Evolutionary conservation across 1,140 invertebrate genomes (phyloP).

Genomic region (Philaenus spumarius): DNA sequence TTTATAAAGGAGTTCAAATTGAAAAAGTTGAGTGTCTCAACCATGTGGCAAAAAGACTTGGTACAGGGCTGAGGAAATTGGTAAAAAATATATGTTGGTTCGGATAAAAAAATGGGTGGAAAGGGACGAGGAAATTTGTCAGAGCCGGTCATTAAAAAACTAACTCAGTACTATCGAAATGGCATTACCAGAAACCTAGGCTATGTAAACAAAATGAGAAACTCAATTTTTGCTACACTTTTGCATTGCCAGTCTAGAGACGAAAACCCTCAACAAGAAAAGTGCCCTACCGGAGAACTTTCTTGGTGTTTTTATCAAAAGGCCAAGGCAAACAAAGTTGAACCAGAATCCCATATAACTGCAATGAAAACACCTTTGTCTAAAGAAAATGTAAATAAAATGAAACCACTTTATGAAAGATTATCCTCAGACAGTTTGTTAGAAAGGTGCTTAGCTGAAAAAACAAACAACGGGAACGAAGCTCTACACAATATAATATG

Average conservation of each 20-base stretch:
- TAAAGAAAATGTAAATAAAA: conserved; percentile 7
- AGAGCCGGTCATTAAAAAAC: conserved; percentile 12
- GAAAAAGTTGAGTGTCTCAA: conserved; percentile 32
- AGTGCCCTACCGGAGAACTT: conserved; percentile 8
- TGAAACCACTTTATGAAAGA: conserved; percentile 1
- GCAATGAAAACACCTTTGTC: neutral
- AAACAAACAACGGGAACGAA: conserved; percentile 2
- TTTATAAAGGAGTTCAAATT: conserved; percentile 23
- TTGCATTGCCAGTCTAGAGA: conserved; percentile 9
- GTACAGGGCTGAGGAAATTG: conserved; percentile 19
- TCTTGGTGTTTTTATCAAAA: conserved; percentile 17
- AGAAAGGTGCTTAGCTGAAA: neutral
- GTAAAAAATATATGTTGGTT: conserved; percentile 15
- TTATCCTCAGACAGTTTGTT: neutral
- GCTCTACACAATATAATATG: conserved; percentile 2
- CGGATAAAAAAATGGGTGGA: conserved; percentile 15
- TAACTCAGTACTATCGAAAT: conserved; percentile 13
- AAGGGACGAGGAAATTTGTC: conserved; percentile 13
- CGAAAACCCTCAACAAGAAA: conserved; percentile 8
- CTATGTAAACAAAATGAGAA: conserved; percentile 11
- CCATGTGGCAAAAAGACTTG: conserved; percentile 29
- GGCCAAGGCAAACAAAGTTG: neutral
- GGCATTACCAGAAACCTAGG: conserved; percentile 13
- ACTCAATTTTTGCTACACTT: conserved; percentile 10
- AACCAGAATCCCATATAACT: neutral